Evolutionary conservation across 2,888 invertebrate species (phyloP), one percentile per base, ranked within the genome.

Genomic region (Drosophila rubida): DNA sequence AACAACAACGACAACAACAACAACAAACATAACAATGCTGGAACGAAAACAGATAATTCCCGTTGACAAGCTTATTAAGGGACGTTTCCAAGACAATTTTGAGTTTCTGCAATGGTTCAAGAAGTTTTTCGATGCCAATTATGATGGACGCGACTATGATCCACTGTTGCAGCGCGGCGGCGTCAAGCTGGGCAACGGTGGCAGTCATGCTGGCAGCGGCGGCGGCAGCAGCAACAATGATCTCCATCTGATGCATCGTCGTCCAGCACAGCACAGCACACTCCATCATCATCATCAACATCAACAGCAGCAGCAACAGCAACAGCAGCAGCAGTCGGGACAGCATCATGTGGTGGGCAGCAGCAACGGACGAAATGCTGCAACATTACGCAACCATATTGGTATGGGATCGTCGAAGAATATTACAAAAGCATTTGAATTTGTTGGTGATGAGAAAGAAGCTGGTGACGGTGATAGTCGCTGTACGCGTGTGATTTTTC

Each of bases 101-200:
- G 99, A 99, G 94, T 99, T 99, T 94, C 96, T 99, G 89, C 99
- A 99, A 94, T 99, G 99, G 99, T 99, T 99, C 94, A 99, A 99
- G 95, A 99, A 99, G 93, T 99, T 99, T 94, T 99, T 99, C 93
- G 99, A 99, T 94, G 99, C 99, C 84, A 99, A 99, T 94, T 99
- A 99, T 93, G 98, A 98, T 92, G 99, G 98, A 80, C 95, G 96
- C 89, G 98, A 98, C 85, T 99, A 99, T 93, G 97, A 99, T 92
- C 97, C 98, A 57, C 93, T 96, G 77, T 96, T 96, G 78, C 97
- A 97, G 61, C 95, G 99, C 66, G 96, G 96, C 78, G 96, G 97
- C 81, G 93, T 96, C 87, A 93, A 94, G 72, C 93, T 98, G 90
- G 97, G 97, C 90, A 94, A 95, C 69, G 95, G 45, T 30, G 45